Base-by-base conservation (phyloP, 2,888 invertebrate genomes). In the Sclerodermus sp. region DNA sequence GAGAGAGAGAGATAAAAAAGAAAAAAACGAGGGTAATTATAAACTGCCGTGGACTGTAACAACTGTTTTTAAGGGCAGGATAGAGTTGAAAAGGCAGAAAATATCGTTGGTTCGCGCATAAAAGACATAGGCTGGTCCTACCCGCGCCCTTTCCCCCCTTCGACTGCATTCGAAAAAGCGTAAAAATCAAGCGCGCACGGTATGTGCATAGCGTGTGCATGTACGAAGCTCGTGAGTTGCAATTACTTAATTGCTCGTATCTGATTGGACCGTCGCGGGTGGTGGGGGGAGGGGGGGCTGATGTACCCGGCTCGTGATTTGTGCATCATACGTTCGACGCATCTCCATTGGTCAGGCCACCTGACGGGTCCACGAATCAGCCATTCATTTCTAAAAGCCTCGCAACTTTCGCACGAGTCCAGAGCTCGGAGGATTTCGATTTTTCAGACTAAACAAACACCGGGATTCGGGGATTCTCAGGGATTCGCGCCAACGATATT, bases 171-270 rank as follows among this genome's bases (percentile, higher is more conserved):
- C 4, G 23, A 8, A 13, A 32, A 49, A 34, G 14, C 34, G 36
- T 13, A 40, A 34, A 42, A 49, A 44, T 29, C 30, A 17, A 36
- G 29, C 16, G 39, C 14, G 39, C 30, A n/a, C n/a, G n/a, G n/a
- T n/a, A n/a, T n/a, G n/a, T 23, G 23, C 8, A 23, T 5, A 5
- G 39, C 45, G 42, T 32, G 34, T 45, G 29, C 30, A 23, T 37
- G 23, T 40, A 31, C 41, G 17, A 41, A 45, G 31, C 37, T 12
- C 29, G 31, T 36, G 49, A 50, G 43, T 39, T 34, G 54, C 51
- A 54, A 58, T 60, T 54, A 56, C 55, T 58, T 63, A 62, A 62
- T 62, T 60, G 54, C 58, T 58, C 40, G 42, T 44, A 53, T 51
- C 45, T 55, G 60, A 62, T 62, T 62, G 58, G 60, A 17, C 47